phyloP scores from a whole-genome alignment of 1,140 invertebrate genomes.

The Hormaphis cornu region DNA sequence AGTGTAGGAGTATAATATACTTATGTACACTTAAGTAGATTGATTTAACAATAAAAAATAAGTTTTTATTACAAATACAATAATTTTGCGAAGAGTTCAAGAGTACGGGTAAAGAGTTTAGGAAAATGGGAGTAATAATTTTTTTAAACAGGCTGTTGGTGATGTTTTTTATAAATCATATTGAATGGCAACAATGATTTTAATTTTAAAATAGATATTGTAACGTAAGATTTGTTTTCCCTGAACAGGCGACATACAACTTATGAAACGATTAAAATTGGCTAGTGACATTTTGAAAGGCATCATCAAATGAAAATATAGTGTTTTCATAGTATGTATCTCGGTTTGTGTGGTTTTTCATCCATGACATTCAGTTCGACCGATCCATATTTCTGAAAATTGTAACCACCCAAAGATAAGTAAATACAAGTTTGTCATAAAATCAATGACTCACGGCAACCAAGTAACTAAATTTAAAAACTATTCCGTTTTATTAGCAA shows the following conservation, averaged over 20 bases:
- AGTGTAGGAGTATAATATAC: neutral
- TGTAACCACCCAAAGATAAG: neutral
- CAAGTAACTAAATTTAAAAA: too few species aligned
- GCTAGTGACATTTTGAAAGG: too few species aligned
- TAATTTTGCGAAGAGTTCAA: neutral
- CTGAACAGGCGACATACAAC: neutral
- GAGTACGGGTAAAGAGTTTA: too few species aligned
- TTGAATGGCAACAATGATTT: too few species aligned
- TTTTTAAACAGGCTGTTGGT: neutral
- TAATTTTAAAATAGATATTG: neutral
- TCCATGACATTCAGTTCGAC: conserved; percentile 17
- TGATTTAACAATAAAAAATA: neutral
- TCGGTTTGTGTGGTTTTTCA: neutral
- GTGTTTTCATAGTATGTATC: neutral
- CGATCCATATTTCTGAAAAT: conserved; percentile 27
- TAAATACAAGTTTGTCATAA: neutral
- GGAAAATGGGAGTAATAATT: too few species aligned
- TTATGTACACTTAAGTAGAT: neutral
- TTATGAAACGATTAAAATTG: neutral
- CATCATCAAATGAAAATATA: too few species aligned
- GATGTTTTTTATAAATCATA: too few species aligned
- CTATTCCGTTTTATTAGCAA: too few species aligned
- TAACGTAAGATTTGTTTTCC: neutral
- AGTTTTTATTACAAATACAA: neutral
- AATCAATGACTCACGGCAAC: too few species aligned